Percentiles rank a stretch among this genome's conserved stretches.
Conservation (phyloP, 2,797 vertebrate genomes). For the Esox masquinongy region DNA sequence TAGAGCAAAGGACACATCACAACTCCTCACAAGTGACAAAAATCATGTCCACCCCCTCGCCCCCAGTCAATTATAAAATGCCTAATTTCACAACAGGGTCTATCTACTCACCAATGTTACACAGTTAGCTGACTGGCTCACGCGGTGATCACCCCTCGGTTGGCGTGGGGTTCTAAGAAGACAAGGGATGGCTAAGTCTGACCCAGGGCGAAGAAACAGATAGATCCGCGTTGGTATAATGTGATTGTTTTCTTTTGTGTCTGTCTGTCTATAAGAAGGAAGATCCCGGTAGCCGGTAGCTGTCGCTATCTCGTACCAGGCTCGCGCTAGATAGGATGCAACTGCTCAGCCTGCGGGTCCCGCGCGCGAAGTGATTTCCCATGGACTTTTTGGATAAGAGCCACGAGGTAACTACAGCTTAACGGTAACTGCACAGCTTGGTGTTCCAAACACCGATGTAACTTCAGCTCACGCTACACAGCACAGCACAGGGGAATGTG, state of each 20-base stretch:
- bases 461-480: constrained; percentile 20
- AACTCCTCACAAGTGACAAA: constrained; percentile 22
- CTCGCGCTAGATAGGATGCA: constrained; percentile 69
- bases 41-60: constrained; percentile 16
- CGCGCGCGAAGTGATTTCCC: constrained; percentile 70
- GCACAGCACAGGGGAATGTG: background rate
- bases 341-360: constrained; percentile 75
- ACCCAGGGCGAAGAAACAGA: constrained; percentile 47
- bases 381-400: constrained; percentile 76
- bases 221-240: constrained; percentile 55
- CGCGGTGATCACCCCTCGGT: constrained; percentile 64
- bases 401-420: constrained; percentile 63
- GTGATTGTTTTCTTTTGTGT: constrained; percentile 49
- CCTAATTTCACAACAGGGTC: constrained; percentile 24
- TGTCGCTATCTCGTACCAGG: constrained; percentile 62
- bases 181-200: constrained; percentile 59
- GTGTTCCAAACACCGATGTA: constrained; percentile 47
- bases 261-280: constrained; percentile 58
- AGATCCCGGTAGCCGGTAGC: constrained; percentile 57
- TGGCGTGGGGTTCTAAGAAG: constrained; percentile 45
- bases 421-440: constrained; percentile 6
- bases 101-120: constrained; percentile 72
- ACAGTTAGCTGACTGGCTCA: constrained; percentile 71
- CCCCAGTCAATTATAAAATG: constrained; percentile 17
- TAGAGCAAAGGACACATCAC: constrained; percentile 3